Base-by-base conservation (phyloP, 1,140 invertebrate genomes). In the Ostrea denselamellosa region DNA sequence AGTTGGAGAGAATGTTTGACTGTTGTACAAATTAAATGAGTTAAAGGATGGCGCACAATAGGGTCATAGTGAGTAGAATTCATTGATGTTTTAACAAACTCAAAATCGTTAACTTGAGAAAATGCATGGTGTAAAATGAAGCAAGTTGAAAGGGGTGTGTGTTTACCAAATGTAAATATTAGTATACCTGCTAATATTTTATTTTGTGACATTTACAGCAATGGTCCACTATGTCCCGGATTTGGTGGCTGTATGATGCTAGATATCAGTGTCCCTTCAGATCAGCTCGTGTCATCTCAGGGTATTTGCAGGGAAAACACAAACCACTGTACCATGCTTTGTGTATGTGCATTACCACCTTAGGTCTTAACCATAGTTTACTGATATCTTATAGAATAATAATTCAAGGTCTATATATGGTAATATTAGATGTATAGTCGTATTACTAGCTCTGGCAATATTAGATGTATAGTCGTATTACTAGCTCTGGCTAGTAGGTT, bases 241-340 rank as follows among this genome's bases (percentile, higher is more conserved):
- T 97, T 68, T 99, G 98, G 98, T 98, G 98, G 95, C 93, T 99
- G 85, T 99, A 97, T 94, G 98, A 99, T 96, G 98, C 98, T 84
- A 97, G 97, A 94, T 98, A 98, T 97, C 99, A 99, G 96, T 98
- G 99, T 96, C 98, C 98, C 19, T 98, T 97, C 93, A 93, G 97
- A 86, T 97, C 97, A 68, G 98, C 98, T 12, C 90, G 95, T 68
- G 89, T 97, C 81, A 96, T 99, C 86, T 96, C 96, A 86, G 96
- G 96, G 87, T 97, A 98, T 96, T 94, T 99, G 81, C 96, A 96
- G 95, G 98, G 98, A 25, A 91, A 96, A 86, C 96, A 98, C 91
- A 99, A 99, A 95, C 98, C 98, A 2, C 98, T 99, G 85, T 99
- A 98, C 94, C 97, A 98, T 95, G 97, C 97, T 12, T 95, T 97